Percentiles rank a stretch among this genome's conserved stretches.
Conservation (phyloP, 2,797 vertebrate species). For the Coluber constrictor region DNA sequence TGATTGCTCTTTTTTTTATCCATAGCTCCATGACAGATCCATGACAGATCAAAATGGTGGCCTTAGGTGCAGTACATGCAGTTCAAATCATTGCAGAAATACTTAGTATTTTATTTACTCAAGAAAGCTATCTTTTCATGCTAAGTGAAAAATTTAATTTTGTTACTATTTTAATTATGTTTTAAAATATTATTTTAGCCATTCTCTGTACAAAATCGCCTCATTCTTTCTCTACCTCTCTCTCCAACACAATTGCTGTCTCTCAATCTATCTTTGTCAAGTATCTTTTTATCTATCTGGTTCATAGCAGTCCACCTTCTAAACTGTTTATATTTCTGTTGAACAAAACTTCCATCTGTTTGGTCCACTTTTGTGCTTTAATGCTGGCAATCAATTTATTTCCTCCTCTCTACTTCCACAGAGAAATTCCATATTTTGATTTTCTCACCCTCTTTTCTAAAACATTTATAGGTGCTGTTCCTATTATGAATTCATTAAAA, state of each 20-base stretch:
- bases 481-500: background rate
- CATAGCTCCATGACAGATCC: background rate
- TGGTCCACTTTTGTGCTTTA: background rate
- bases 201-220: background rate
- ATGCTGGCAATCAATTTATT: background rate
- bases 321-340: background rate
- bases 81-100: background rate
- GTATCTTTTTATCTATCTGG: background rate
- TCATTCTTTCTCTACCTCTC: background rate
- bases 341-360: background rate
- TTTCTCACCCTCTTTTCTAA: background rate
- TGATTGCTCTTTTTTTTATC: background rate
- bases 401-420: background rate
- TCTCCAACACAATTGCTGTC: background rate
- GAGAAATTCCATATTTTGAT: background rate
- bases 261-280: background rate
- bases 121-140: background rate
- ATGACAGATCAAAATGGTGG: background rate
- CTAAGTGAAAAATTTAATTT: background rate
- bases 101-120: background rate
- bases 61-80: background rate
- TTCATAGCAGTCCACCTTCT: background rate
- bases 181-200: background rate
- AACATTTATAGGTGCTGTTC: background rate
- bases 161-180: background rate